Base-by-base conservation (phyloP, 2,113 vertebrate species). In the Silurus glanis region DNA sequence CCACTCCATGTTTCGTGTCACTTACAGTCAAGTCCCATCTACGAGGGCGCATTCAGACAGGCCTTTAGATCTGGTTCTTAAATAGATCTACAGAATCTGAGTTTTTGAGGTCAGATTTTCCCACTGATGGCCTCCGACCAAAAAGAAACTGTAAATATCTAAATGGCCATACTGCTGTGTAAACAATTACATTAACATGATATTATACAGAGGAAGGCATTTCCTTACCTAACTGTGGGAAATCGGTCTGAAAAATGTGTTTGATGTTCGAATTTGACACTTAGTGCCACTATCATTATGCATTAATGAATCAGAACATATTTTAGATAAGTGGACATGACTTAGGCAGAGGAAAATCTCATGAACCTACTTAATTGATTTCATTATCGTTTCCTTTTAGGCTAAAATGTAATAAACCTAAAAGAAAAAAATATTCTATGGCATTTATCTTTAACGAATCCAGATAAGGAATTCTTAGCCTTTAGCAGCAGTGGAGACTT, bases 261-360 rank as follows among this genome's bases (percentile, higher is more conserved):
- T 56, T 83, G 66, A 37, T 83, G 51, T 71, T 37, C 25, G 71
- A 83, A 55, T 55, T 21, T 71, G n/a, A 82, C n/a, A 64, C 23
- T 64, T 81, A 51, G 80, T 82, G 55, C 51, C 66, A 16, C 9
- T 83, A 58, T 71, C 2, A 58, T 71, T 56, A 71, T 13, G 49
- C 81, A 16, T 67, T 51, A 66, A 37, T 37, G 37, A 37, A 53
- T 67, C 81, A 53, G 59, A 25, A 51, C 51, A 69, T 71, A 83
- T 83, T 71, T 21, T 1, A 67, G 82, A 83, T 69, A 83, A 83
- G 49, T 83, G 51, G 66, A 69, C 66, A 83, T 56, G 51, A 83
- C 25, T 83, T 19, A 55, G 28, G 55, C 56, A 59, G 25, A 58
- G 1, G 82, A 58, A 45, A 71, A 56, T 71, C 28, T 45, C 55